Base-by-base conservation (phyloP, 2,888 invertebrate genomes). In the Megaustenia siamemsis region DNA sequence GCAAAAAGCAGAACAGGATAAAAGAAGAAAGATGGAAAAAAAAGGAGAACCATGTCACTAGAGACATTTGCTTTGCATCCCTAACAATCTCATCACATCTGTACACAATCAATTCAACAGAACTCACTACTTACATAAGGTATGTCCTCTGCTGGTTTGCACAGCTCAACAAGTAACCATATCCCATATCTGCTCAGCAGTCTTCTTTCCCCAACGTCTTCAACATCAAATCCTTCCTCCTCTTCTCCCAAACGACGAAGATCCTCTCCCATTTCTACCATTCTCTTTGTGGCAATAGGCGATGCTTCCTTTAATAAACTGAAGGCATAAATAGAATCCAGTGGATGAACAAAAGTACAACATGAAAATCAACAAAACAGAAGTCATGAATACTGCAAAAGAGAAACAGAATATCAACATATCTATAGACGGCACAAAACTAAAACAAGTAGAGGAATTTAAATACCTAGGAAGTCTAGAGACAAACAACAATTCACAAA, bases 111-210 rank as follows among this genome's bases (percentile, higher is more conserved):
- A 60, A 60, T 10, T 45, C 45, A 10, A 45, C 45, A 63, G 32
- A 32, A 63, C 32, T 32, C 15, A 32, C 28, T 38, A 89, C 93
- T 90, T 89, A 94, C 95, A 84, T 94, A 93, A 18, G 95, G 94
- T 35, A 95, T 94, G 53, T 94, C 93, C 8, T 94, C 93, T 45
- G 91, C 92, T 0, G 95, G 94, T 56, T 94, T 93, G 89, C 95
- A 99, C 87, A 99, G 96, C 21, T 98, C 98, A 71, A 99, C 98
- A 93, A 99, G 95, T 89, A 99, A 95, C 98, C 99, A 99, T 82
- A 99, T 98, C 0, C 99, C 99, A 94, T 99, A 99, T 88, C 93
- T 89, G 89, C 93, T 93, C 45, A 93, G 89, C 88, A 94, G 89
- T 84, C 93, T 93, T 71, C 92, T 87, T 84, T 93, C 93, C 21